Conservation (phyloP, 1,140 invertebrate species). For the Euura saliciscinereae region DNA sequence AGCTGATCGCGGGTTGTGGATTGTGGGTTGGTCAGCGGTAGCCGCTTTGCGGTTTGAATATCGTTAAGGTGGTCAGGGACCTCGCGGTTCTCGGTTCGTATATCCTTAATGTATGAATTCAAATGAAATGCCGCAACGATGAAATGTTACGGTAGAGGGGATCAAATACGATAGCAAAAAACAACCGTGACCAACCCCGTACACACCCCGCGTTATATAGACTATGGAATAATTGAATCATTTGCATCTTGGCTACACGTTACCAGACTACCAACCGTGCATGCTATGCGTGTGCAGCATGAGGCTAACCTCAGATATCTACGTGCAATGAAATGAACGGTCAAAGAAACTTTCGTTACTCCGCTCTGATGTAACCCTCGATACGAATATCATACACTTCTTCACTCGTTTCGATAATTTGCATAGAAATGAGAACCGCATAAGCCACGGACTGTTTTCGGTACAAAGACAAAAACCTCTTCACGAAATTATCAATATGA, state of each 20-base stretch:
- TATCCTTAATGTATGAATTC: background rate
- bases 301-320: background rate
- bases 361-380: too few relatives aligned
- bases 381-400: too few relatives aligned
- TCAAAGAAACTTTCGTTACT: background rate
- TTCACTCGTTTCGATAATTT: background rate
- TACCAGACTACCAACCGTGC: background rate
- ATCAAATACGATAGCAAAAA: background rate
- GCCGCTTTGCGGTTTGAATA: background rate
- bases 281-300: background rate
- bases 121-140: background rate
- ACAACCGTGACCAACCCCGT: background rate
- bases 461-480: too few relatives aligned
- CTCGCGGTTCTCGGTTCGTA: background rate
- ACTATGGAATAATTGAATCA: background rate
- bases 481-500: too few relatives aligned
- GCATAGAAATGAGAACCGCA: background rate
- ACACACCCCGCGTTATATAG: too few relatives aligned
- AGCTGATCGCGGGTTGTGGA: too few relatives aligned
- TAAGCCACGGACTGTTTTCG: too few relatives aligned
- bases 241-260: background rate
- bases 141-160: background rate
- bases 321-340: background rate
- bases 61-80: constrained; percentile 5
- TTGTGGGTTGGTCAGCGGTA: too few relatives aligned